Evolutionary conservation across 2,797 vertebrate species (phyloP), one percentile per base, ranked within the genome.

Genomic region (Silurus aristotelis): DNA sequence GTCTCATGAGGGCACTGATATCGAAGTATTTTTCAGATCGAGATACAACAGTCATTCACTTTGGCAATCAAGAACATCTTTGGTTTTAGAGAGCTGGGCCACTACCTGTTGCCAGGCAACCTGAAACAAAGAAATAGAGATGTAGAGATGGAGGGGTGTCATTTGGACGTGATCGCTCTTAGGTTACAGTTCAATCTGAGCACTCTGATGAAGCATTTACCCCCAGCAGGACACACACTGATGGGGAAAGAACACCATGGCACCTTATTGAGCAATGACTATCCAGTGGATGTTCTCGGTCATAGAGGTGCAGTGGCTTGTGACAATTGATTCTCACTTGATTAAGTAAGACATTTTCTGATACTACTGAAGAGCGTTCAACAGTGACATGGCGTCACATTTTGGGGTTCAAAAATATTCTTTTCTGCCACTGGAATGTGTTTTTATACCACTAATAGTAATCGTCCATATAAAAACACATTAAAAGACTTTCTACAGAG

Each of bases 51-150:
- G 88, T 89, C 87, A 86, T 85, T 91, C 85, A 82, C 80, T 80
- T 63, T 27, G 61, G 83, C 87, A 88, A 89, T 91, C 89, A 90
- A 90, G 89, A 86, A 84, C 83, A 88, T 89, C 90, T 89, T 79
- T 79, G 52, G 87, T 87, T 66, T 63, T 88, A 78, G 91, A 92
- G 90, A 89, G 89, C 80, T 9, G 52, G 86, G 85, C 87, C 88
- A 86, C 89, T 91, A 76, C 77, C 88, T 79, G 90, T 92, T 91
- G 90, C 91, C 86, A 84, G 82, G 89, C 88, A 92, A 92, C 91
- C 86, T 88, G 84, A 88, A 87, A 87, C 87, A 86, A 87, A 73
- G 38, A 86, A 83, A 64, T 79, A 66, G 61, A 88, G 87, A 88
- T 86, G 87, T 85, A 71, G 82, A 85, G 85, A 89, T 83, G 76